These are phyloP conservation scores for Tromatobia lineatoria DNA, from an alignment of 2,888 invertebrate species.

Conservation along the genomic window DNA sequence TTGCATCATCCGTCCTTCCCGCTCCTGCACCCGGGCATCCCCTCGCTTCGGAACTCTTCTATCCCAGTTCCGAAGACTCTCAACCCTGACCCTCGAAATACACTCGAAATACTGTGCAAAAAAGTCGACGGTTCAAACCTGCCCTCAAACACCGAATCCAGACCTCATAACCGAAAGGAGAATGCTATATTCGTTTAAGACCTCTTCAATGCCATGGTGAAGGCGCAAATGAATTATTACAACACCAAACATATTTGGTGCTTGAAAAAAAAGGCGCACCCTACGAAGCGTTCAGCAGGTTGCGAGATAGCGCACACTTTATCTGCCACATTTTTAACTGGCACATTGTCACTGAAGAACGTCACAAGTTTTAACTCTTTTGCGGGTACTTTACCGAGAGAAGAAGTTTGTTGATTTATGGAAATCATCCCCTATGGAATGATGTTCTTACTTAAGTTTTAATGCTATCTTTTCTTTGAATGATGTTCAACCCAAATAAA, in stretches of 20 bases:
- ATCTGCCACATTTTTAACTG: background rate
- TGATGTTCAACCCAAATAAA: too few relatives aligned
- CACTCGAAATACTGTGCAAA: conserved; percentile 44
- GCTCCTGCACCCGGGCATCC: conserved; percentile 19
- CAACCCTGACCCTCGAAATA: conserved; percentile 45
- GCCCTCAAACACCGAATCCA: conserved; percentile 6
- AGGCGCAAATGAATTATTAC: background rate
- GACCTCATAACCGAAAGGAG: conserved; percentile 12
- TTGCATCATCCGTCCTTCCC: conserved; percentile 32
- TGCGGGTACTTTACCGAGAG: too few relatives aligned
- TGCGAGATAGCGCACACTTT: background rate
- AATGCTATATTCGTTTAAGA: conserved; percentile 37
- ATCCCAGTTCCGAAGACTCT: conserved; percentile 55
- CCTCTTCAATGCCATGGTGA: background rate
- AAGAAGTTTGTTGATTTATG: too few relatives aligned
- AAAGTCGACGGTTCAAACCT: conserved; percentile 37
- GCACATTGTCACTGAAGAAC: too few relatives aligned
- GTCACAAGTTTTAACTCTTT: too few relatives aligned
- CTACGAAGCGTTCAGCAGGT: background rate
- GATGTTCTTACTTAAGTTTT: too few relatives aligned
- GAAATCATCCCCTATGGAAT: too few relatives aligned
- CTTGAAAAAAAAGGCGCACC: background rate
- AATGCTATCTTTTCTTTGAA: too few relatives aligned
- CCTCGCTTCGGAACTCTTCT: conserved; percentile 37
- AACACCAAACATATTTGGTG: background rate